These are phyloP conservation scores for Plusia festucae DNA, from an alignment of 2,888 invertebrate species.

Conservation along the genomic window DNA sequence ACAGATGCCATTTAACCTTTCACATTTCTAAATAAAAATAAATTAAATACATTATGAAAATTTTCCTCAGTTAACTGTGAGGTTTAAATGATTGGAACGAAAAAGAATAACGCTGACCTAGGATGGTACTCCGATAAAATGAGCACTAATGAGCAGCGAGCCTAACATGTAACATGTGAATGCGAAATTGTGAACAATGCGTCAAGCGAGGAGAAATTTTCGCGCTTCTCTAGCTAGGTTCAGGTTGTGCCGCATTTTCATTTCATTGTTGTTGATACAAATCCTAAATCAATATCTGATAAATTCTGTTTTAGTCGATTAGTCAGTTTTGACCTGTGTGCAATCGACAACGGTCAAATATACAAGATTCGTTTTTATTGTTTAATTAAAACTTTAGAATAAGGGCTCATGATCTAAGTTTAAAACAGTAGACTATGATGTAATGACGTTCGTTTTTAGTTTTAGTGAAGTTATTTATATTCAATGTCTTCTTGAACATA, in stretches of 20 bases:
- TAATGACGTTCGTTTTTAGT: no score
- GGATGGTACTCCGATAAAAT: neutral
- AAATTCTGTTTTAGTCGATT: neutral
- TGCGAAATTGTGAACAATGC: slow-evolving; percentile 10
- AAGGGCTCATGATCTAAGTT: no score
- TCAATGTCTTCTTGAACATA: no score
- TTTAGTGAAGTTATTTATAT: no score
- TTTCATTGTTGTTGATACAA: neutral
- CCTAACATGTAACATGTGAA: no score
- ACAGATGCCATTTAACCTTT: slow-evolving; percentile 58
- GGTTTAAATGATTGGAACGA: neutral
- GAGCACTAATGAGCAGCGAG: neutral
- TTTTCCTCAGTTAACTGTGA: neutral
- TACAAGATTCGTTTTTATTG: no score
- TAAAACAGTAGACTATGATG: no score
- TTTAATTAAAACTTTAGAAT: no score
- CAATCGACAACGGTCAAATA: no score
- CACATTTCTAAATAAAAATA: slow-evolving; percentile 58
- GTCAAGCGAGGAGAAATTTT: slow-evolving; percentile 20
- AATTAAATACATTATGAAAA: slow-evolving; percentile 7
- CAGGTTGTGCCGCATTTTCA: neutral
- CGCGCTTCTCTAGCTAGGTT: slow-evolving; percentile 23
- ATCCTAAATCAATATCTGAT: slow-evolving; percentile 1
- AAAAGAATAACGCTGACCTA: neutral
- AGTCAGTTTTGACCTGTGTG: neutral